Evolutionary conservation across 2,888 invertebrate species (phyloP), one percentile per base, ranked within the genome.

Genomic region (Eueremaeus valkanovi): DNA sequence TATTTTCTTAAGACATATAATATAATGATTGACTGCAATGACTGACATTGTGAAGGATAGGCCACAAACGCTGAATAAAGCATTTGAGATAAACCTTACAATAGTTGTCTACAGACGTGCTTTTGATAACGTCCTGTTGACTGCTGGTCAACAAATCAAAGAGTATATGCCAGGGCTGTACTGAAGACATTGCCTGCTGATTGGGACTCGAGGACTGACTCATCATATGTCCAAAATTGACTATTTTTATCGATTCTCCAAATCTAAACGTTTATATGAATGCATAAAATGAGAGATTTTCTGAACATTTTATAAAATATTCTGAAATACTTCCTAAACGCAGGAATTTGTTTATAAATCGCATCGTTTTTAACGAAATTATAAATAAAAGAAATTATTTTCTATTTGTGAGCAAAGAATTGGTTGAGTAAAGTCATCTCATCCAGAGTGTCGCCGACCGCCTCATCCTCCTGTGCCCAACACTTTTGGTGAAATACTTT

Each of bases 351-450:
- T n/a, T 74, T 76, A 45, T 76, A 76, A 40, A 31, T 51, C 8
- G 42, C 9, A 40, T 74, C 76, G 27, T 76, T 76, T 49, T 63
- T 66, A 18, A 74, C 68, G 51, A 51, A 76, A 51, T 76, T 76
- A 68, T 76, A 76, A 13, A 76, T 40, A 40, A 76, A 76, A n/a
- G 76, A 76, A 42, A 76, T 49, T n/a, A 33, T 11, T 1, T 74
- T 51, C 76, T 74, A 76, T 61, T 76, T 74, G 11, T 51, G 40
- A 31, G 51, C 75, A 58, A 76, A 76, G 36, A 76, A 76, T 31
- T 76, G 51, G 75, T 76, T 76, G n/a, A 76, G 55, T 21, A 76
- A 63, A 21, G 76, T 74, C 74, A 76, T 76, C 40, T 76, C 76
- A 72, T 76, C 76, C 33, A 76, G 45, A 24, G 72, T 29, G 3